Conservation (phyloP, 2,113 vertebrate genomes). For the Sterrhoptilus dennistouni region DNA sequence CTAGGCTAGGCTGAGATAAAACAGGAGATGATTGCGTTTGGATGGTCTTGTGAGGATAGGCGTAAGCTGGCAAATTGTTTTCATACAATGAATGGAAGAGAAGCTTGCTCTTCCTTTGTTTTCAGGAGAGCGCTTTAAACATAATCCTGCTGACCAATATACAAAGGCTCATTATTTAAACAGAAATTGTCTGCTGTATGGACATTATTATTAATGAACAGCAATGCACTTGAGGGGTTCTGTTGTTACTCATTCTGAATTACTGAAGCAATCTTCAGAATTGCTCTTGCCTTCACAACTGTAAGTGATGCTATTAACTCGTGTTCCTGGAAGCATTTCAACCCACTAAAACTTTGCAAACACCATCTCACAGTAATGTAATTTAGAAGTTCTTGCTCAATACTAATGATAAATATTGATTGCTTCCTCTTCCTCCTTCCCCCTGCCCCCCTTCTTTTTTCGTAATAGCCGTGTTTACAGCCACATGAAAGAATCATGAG, state of each 20-base stretch:
- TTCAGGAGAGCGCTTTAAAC: not conserved
- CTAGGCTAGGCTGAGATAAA: not conserved
- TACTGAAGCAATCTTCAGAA: not conserved
- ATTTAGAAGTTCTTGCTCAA: slow-evolving; percentile 1
- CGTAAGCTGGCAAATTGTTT: not conserved
- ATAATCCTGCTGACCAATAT: slow-evolving; percentile 17
- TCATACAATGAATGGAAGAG: not conserved
- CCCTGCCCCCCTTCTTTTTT: accelerated
- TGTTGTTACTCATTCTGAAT: slow-evolving; percentile 33
- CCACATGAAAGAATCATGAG: not conserved
- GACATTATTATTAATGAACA: slow-evolving; percentile 31
- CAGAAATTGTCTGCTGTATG: not conserved
- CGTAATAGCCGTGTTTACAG: not conserved
- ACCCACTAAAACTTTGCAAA: not conserved
- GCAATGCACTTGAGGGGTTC: not conserved
- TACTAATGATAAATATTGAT: not conserved
- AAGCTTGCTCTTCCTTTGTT: not conserved
- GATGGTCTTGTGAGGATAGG: not conserved
- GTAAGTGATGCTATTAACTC: slow-evolving; percentile 7
- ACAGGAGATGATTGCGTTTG: not conserved
- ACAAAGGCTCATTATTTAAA: not conserved
- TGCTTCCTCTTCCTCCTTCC: not conserved
- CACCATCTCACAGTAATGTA: not conserved
- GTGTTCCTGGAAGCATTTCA: not conserved
- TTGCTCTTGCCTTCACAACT: slow-evolving; percentile 24